Evolutionary conservation across 2,888 invertebrate species (phyloP).

Genomic region (Phytoseiulus persimilis): DNA sequence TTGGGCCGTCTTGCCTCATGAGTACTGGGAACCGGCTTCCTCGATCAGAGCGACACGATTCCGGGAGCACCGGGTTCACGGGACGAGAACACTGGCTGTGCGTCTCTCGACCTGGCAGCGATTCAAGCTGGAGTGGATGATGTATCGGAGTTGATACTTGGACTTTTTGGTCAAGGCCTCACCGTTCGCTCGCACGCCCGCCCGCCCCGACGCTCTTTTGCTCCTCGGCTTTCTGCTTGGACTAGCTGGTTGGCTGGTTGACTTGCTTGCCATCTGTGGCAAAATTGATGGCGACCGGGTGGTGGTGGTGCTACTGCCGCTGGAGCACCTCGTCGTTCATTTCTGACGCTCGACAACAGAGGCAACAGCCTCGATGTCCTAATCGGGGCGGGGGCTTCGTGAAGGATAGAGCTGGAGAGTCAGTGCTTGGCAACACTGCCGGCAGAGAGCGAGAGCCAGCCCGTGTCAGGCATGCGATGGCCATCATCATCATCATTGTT

Average conservation of each 20-base stretch:
- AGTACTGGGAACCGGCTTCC: too few relatives aligned
- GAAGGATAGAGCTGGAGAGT: neutral
- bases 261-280: neutral
- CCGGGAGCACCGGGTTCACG: neutral
- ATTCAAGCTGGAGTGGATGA: neutral
- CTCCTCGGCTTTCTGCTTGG: too few relatives aligned
- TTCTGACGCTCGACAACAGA: neutral
- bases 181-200: neutral
- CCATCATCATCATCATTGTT: neutral
- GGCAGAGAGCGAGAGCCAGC: neutral
- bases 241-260: neutral
- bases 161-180: neutral
- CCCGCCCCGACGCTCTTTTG: too few relatives aligned
- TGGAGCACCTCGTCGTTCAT: neutral
- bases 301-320: neutral
- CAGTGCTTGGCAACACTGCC: neutral
- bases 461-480: neutral
- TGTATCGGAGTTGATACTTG: neutral
- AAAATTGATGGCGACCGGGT: constrained; percentile 5
- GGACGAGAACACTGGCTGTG: neutral
- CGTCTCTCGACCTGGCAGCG: neutral
- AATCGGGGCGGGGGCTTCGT: neutral
- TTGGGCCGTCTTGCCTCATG: too few relatives aligned
- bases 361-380: neutral
- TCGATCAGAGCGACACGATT: neutral